phyloP scores from a whole-genome alignment of 2,797 vertebrate genomes.

The Cichlasoma orientale region DNA sequence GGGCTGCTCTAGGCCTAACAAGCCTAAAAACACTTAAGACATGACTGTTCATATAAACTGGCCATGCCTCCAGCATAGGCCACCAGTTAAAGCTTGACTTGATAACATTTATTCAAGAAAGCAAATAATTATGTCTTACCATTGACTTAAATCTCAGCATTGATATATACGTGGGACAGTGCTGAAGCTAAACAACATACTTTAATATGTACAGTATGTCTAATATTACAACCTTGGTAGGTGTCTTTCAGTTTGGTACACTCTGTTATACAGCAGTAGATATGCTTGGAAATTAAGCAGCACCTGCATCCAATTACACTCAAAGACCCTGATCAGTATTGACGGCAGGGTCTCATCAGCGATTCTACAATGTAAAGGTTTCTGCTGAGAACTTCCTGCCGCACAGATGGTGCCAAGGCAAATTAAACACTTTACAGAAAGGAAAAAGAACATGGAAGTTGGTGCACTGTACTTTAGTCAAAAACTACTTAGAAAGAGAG shows the following conservation, averaged over 20 bases:
- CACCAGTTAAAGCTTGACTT: not conserved
- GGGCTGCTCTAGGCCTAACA: not conserved
- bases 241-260: constrained; percentile 10
- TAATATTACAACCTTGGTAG: not conserved
- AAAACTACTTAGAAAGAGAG: not conserved
- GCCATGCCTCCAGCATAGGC: not conserved
- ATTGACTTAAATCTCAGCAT: not conserved
- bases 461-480: not conserved
- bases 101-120: not conserved
- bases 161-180: not conserved
- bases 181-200: not conserved
- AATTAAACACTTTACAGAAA: constrained; percentile 13
- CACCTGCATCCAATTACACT: constrained; percentile 77
- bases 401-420: constrained; percentile 1
- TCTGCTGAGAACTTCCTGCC: constrained; percentile 47
- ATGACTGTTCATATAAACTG: not conserved
- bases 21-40: not conserved
- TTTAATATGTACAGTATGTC: not conserved
- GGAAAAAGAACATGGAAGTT: not conserved
- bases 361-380: constrained; percentile 43
- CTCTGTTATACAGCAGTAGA: constrained; percentile 16
- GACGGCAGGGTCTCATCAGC: constrained; percentile 57
- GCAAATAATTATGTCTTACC: not conserved
- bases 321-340: constrained; percentile 52
- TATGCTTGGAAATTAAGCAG: constrained; percentile 30